Evolutionary conservation across 2,888 invertebrate species (phyloP), one percentile per base, ranked within the genome.

Genomic region (Chrysina gloriosa): DNA sequence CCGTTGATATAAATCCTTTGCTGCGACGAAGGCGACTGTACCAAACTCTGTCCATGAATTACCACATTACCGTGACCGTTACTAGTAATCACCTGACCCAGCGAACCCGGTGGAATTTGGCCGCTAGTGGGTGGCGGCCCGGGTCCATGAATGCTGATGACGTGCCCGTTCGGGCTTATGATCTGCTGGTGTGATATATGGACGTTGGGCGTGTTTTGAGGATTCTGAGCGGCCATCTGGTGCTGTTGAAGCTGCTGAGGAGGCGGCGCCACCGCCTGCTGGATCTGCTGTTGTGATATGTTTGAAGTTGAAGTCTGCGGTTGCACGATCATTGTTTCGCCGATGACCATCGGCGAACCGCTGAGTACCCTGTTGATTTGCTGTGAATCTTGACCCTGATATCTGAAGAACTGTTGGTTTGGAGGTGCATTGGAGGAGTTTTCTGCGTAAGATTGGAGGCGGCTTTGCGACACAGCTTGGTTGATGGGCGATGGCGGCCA

Each of bases 101-200:
- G 34, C 19, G 69, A 65, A 5, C 71, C 71, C n/a, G 68, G 67
- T 7, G 70, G 69, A 5, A 72, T 67, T 16, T 67, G 67, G 2
- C 52, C 63, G 29, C 68, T 66, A 47, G 45, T 45, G 5, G 56
- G 54, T 16, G 66, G 65, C 56, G 65, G 65, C 42, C 70, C 68
- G 16, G 77, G 82, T 27, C 86, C 85, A 75, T 88, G 88, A 5
- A 88, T 84, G 34, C 87, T 87, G 65, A 89, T 87, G 54, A 89
- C 84, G 79, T 88, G 88, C 45, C 88, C 88, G 71, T 88, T 88
- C 0, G 87, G 86, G 6, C 87, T 87, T 67, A 88, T 78, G 34
- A 88, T 78, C 69, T 83, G 83, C 65, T 81, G 82, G 25, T 80
- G 76, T 25, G 78, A 78, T 25, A 78, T 67, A 69, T 79, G 78